Evolutionary conservation across 2,888 invertebrate genomes (phyloP).

Genomic region (Lasius fuliginosus): DNA sequence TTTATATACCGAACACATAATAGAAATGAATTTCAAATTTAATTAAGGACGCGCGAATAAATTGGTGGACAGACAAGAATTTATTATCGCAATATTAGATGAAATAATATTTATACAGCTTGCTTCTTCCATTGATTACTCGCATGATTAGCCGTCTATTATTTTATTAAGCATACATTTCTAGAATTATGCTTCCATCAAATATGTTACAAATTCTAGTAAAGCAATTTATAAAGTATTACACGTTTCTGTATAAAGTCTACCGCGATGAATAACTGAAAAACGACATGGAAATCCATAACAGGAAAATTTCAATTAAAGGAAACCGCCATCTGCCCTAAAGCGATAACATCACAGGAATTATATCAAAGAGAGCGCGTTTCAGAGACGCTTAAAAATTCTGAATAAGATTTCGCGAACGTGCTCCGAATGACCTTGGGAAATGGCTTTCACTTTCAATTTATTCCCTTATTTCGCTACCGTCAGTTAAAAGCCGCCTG

Average conservation of each 20-base stretch:
- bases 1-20: conserved; percentile 56
- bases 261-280: not conserved
- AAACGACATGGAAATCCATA: conserved; percentile 28
- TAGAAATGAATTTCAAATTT: conserved; percentile 69
- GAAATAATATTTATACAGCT: conserved; percentile 25
- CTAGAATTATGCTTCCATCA: not conserved
- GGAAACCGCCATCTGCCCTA: conserved; percentile 26
- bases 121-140: not conserved
- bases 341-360: conserved; percentile 28
- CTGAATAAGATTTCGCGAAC: conserved; percentile 30
- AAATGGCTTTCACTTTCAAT: conserved; percentile 55
- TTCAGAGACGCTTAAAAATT: conserved; percentile 32
- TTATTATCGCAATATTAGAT: conserved; percentile 16
- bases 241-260: not conserved
- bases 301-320: conserved; percentile 42
- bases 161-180: not conserved
- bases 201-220: not conserved
- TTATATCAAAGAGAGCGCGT: conserved; percentile 38
- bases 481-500: conserved; percentile 34
- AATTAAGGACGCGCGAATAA: conserved; percentile 59
- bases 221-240: not conserved
- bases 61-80: conserved; percentile 48
- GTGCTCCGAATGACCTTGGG: conserved; percentile 44
- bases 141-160: not conserved
- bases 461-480: conserved; percentile 53